Base-by-base conservation (phyloP, 2,797 vertebrate species). In the Diceros bicornis region DNA sequence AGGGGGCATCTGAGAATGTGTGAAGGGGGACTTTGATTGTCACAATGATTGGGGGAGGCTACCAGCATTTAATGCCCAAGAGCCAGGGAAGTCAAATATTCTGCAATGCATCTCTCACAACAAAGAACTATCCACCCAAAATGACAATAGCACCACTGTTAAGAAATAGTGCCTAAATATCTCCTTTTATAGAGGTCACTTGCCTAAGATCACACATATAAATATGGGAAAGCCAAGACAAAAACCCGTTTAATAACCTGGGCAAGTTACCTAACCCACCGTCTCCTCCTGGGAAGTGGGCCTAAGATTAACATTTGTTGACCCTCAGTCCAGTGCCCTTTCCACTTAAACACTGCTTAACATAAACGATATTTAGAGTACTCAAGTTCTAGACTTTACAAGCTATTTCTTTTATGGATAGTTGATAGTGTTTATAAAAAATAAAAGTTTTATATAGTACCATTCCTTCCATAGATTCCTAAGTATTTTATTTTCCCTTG, bases 241-340 rank as follows among this genome's bases (percentile, higher is more conserved):
- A 93, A 50, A 52, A 74, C 2, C 44, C 34, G 64, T 6, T 71
- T 14, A 69, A 69, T 32, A 62, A 69, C 8, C 10, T 16, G 29
- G 29, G 13, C 18, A 91, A 88, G 74, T 79, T 37, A 78, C 10
- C 8, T 7, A 71, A 61, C 4, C 44, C 57, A 64, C 5, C 3
- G 9, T 91, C 18, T 89, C 11, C 11, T 69, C 16, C 69, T 88
- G n/a, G 52, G 79, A 69, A 34, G 50, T 32, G 17, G 59, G 34
- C 52, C 47, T 21, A n/a, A 34, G 57, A 55, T 6, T 29, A 64
- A 89, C 21, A 1, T 55, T 64, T 57, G 64, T 34, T 78, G 57
- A 91, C 50, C 92, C 29, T 44, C 29, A 97, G 41, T 81, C 72
- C 32, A 94, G 32, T 41, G 72, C 3, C 81, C 66, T 91, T 93